phyloP scores from a whole-genome alignment of 1,140 invertebrate genomes.

The Sinonovacula constricta region DNA sequence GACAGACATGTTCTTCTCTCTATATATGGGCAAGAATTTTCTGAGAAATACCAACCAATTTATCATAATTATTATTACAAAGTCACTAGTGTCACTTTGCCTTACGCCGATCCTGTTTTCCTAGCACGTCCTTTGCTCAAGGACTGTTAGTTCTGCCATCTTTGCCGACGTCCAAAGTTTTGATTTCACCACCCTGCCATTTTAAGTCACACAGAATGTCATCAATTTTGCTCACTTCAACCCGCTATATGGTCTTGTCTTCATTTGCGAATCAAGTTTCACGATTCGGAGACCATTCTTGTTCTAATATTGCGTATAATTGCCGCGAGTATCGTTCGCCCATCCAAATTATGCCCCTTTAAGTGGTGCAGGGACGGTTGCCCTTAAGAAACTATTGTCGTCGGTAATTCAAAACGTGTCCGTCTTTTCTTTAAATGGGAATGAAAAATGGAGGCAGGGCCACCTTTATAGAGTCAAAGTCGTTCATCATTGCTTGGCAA shows the following conservation, averaged over 20 bases:
- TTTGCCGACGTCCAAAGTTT: slow-evolving; percentile 34
- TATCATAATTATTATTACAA: too few relatives aligned
- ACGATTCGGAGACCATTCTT: not conserved
- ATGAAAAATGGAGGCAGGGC: slow-evolving; percentile 49
- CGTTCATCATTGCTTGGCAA: slow-evolving; percentile 42
- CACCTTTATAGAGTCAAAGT: slow-evolving; percentile 8
- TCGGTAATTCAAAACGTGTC: slow-evolving; percentile 48
- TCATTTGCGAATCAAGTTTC: not conserved
- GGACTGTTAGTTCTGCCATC: not conserved
- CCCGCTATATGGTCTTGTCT: slow-evolving; percentile 13
- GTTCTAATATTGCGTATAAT: slow-evolving; percentile 30
- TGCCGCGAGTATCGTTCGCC: slow-evolving; percentile 16
- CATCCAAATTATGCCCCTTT: slow-evolving; percentile 16
- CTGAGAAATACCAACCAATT: too few relatives aligned
- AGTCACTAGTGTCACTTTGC: too few relatives aligned
- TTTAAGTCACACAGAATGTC: slow-evolving; percentile 31
- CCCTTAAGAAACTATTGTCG: slow-evolving; percentile 38
- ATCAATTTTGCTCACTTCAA: slow-evolving; percentile 39
- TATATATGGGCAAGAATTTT: too few relatives aligned
- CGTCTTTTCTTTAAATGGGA: slow-evolving; percentile 47
- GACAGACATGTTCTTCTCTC: too few relatives aligned
- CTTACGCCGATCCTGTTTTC: not conserved
- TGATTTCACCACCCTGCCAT: slow-evolving; percentile 35
- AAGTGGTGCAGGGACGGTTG: slow-evolving; percentile 13
- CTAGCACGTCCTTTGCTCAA: not conserved